Conservation (phyloP, 2,888 invertebrate genomes). For the Drosophila longiperda region DNA sequence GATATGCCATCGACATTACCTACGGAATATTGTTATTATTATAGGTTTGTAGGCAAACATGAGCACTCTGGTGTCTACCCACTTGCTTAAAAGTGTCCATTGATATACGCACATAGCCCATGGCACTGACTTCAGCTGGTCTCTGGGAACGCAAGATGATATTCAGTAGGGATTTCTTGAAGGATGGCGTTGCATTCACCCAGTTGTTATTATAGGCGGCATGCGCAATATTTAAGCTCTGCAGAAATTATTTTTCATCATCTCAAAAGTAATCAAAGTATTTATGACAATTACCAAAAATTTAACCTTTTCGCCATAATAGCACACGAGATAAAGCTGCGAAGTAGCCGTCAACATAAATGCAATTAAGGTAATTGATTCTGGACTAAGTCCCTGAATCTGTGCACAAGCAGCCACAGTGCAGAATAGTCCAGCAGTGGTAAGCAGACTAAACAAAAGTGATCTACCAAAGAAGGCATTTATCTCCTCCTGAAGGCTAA, state of each 20-base stretch:
- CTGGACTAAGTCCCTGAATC: slow-evolving; percentile 39
- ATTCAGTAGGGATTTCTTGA: slow-evolving; percentile 68
- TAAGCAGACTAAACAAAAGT: slow-evolving; percentile 49
- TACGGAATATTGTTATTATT: slow-evolving; percentile 22
- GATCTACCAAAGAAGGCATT: slow-evolving; percentile 53
- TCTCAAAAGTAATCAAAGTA: background rate
- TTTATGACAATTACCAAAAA: slow-evolving; percentile 34
- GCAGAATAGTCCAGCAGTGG: slow-evolving; percentile 45
- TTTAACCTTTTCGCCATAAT: slow-evolving; percentile 48
- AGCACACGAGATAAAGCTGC: slow-evolving; percentile 52
- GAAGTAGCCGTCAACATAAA: slow-evolving; percentile 37
- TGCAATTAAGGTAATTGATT: slow-evolving; percentile 34
- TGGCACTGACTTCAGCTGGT: slow-evolving; percentile 63
- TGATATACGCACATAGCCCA: slow-evolving; percentile 69
- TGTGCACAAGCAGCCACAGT: slow-evolving; percentile 39
- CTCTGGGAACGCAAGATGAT: slow-evolving; percentile 71
- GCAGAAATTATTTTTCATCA: background rate
- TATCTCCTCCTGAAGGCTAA: slow-evolving; percentile 51
- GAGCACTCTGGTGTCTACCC: background rate
- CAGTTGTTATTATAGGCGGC: slow-evolving; percentile 72
- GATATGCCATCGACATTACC: slow-evolving; percentile 71
- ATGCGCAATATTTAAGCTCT: slow-evolving; percentile 66
- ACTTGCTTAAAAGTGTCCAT: slow-evolving; percentile 73
- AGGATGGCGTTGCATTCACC: slow-evolving; percentile 65
- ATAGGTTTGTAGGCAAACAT: background rate